These are phyloP conservation scores for Hippoglossus hippoglossus DNA, from an alignment of 2,797 vertebrate genomes.

Conservation along the genomic window DNA sequence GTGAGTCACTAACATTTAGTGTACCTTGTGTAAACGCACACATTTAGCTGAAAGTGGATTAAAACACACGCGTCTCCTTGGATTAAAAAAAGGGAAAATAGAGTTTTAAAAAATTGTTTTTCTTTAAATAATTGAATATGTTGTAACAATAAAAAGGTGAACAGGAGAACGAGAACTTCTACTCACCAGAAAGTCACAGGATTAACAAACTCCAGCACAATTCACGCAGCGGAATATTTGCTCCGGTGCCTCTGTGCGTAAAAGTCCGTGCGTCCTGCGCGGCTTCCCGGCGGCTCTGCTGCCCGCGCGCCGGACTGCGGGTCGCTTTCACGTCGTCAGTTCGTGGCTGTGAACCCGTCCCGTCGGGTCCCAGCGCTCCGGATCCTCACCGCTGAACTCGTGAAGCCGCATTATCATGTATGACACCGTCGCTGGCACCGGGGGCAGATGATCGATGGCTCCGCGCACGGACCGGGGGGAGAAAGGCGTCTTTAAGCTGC, in stretches of 20 bases:
- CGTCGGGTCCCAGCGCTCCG: constrained; percentile 54
- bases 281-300: constrained; percentile 42
- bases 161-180: constrained; percentile 26
- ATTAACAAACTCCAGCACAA: constrained; percentile 28
- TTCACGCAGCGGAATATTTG: constrained; percentile 11
- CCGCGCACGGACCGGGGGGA: constrained; percentile 57
- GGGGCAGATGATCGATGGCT: constrained; percentile 75
- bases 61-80: neutral
- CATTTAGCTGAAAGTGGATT: constrained; percentile 36
- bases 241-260: constrained; percentile 58
- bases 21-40: constrained; percentile 33
- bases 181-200: constrained; percentile 68
- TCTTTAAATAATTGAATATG: constrained; percentile 26
- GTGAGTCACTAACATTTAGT: constrained; percentile 35
- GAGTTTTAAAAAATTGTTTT: neutral
- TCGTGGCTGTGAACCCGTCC: constrained; percentile 70
- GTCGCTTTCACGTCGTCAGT: constrained; percentile 69
- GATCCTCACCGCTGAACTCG: constrained; percentile 57
- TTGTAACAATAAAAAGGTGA: neutral
- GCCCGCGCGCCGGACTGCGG: constrained; percentile 58
- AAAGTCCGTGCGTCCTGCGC: constrained; percentile 62
- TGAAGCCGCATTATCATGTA: constrained; percentile 74
- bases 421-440: constrained; percentile 69
- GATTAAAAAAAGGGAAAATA: constrained; percentile 8
- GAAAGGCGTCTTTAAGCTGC: constrained; percentile 58